These are phyloP conservation scores for Lycocerus yunnanus DNA, from an alignment of 2,888 invertebrate genomes.

Conservation along the genomic window DNA sequence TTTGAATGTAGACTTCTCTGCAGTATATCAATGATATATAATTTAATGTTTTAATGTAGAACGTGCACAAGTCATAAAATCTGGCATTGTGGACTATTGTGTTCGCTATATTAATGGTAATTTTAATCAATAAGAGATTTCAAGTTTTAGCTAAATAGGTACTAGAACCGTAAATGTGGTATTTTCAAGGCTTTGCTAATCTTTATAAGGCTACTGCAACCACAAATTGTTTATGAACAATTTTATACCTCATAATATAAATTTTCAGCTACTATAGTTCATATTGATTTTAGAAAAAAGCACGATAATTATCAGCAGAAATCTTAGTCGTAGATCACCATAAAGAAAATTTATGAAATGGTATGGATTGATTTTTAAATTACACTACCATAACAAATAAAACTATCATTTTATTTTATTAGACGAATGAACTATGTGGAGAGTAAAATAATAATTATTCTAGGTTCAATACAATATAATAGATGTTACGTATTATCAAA, in stretches of 20 bases:
- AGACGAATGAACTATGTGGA: no score
- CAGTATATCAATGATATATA: constrained; percentile 25
- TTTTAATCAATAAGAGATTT: constrained; percentile 20
- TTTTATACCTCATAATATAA: neutral
- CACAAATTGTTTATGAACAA: neutral
- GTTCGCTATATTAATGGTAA: constrained; percentile 14
- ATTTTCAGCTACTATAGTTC: neutral
- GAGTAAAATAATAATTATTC: no score
- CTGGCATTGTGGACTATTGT: neutral
- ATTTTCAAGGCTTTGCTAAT: neutral
- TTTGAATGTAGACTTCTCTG: constrained; percentile 23
- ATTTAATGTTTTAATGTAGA: constrained; percentile 12
- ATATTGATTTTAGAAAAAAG: neutral
- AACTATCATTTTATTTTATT: no score
- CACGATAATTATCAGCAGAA: no score
- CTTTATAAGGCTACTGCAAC: neutral
- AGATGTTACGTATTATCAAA: neutral
- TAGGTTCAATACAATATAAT: no score
- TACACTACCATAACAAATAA: no score
- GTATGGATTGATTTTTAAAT: no score
- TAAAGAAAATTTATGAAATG: no score
- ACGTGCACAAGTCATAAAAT: constrained; percentile 12
- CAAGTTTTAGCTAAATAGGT: neutral
- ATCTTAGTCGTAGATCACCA: no score
- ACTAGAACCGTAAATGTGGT: neutral